phyloP scores from a whole-genome alignment of 2,113 vertebrate species.

The Callopanchax toddi region DNA sequence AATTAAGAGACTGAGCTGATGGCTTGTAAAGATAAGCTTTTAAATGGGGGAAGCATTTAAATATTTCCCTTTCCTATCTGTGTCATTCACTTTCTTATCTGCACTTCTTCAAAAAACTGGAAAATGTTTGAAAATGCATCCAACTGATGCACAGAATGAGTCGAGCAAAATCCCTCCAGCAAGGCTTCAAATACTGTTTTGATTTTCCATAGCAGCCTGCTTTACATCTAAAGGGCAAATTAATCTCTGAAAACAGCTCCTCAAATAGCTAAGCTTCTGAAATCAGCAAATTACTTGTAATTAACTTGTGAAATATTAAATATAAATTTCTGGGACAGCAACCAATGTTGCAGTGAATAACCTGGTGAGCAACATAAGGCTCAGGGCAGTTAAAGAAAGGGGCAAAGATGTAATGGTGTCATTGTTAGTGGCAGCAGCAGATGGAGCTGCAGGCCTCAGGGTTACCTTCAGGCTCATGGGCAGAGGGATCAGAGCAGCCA shows the following conservation, averaged over 20 bases:
- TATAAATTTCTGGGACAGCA: background rate
- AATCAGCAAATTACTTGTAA: constrained; percentile 17
- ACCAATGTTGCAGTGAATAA: constrained; percentile 13
- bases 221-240: constrained; percentile 46
- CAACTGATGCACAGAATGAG: constrained; percentile 52
- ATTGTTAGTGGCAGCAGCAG: constrained; percentile 64
- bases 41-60: constrained; percentile 65
- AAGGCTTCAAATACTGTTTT: constrained; percentile 49
- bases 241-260: constrained; percentile 45
- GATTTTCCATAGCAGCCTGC: constrained; percentile 45
- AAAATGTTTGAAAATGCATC: constrained; percentile 67
- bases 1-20: constrained; percentile 68
- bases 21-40: constrained; percentile 58
- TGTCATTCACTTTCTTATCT: constrained; percentile 72
- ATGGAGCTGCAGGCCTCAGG: constrained; percentile 59
- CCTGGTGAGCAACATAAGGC: constrained; percentile 16
- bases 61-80: constrained; percentile 61
- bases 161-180: constrained; percentile 53
- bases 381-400: constrained; percentile 1
- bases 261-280: constrained; percentile 33
- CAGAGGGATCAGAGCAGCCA: constrained; percentile 55
- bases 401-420: constrained; percentile 25
- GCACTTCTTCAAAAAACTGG: constrained; percentile 35
- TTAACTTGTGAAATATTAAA: constrained; percentile 1
- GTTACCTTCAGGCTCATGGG: constrained; percentile 34